phyloP scores from a whole-genome alignment of 23 tunicate species.

The Ciona savignyi region DNA sequence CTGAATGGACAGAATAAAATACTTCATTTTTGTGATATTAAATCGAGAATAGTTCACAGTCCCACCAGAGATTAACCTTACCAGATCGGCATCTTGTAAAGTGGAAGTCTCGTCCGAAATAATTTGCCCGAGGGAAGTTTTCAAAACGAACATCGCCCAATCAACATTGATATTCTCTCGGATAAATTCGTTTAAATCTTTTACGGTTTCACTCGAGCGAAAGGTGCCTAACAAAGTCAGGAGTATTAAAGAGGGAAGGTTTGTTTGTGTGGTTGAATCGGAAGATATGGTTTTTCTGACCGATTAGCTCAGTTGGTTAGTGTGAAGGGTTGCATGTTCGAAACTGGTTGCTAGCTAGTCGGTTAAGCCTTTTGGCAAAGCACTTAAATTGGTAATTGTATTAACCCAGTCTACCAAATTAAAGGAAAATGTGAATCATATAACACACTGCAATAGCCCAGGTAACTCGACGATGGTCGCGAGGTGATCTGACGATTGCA shows the following conservation, averaged over 20 bases:
- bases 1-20: too few relatives aligned
- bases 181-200: conserved; percentile 34
- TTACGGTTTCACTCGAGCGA: conserved; percentile 39
- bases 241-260: too few relatives aligned
- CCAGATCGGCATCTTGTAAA: conserved; percentile 18
- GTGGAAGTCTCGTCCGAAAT: conserved; percentile 36
- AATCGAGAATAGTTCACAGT: too few relatives aligned
- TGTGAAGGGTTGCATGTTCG: not conserved
- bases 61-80: too few relatives aligned
- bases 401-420: too few relatives aligned
- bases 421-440: too few relatives aligned
- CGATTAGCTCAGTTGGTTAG: not conserved
- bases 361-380: not conserved
- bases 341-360: not conserved
- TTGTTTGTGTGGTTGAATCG: too few relatives aligned
- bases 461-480: too few relatives aligned
- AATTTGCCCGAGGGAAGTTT: conserved; percentile 25
- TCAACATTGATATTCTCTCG: conserved; percentile 44
- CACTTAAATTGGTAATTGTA: too few relatives aligned
- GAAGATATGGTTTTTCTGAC: not conserved
- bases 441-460: too few relatives aligned
- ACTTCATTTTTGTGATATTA: too few relatives aligned
- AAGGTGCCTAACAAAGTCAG: conserved; percentile 31
- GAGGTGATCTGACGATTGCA: too few relatives aligned
- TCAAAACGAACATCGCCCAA: conserved; percentile 42